Conservation (phyloP, 2,797 vertebrate species). For the Buphagus erythrorhynchus region DNA sequence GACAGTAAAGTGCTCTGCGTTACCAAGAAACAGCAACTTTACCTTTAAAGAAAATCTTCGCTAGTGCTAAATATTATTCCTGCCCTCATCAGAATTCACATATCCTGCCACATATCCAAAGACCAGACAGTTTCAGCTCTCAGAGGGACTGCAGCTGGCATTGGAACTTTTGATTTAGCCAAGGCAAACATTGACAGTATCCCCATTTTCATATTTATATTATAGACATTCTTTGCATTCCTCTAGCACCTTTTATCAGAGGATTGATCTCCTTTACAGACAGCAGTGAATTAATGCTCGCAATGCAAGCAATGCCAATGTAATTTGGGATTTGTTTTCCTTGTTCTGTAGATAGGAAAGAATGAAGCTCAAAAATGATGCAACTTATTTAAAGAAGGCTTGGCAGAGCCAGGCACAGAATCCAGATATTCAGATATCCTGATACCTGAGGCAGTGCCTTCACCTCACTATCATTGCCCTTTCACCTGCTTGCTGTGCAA, state of each 20-base stretch:
- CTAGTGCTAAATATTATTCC: background rate
- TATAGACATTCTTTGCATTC: conserved; percentile 5
- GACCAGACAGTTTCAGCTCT: background rate
- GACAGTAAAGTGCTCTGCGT: background rate
- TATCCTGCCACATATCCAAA: background rate
- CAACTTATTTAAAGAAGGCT: background rate
- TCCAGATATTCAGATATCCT: background rate
- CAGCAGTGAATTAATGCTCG: background rate
- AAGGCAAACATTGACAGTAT: background rate
- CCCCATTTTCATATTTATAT: background rate
- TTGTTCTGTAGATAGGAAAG: conserved; percentile 34
- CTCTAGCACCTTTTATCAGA: conserved; percentile 37
- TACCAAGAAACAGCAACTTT: background rate
- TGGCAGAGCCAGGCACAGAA: background rate
- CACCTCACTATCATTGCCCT: background rate
- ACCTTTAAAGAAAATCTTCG: background rate
- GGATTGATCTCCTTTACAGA: conserved; percentile 10
- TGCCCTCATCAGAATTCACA: background rate
- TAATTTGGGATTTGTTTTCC: conserved; percentile 39
- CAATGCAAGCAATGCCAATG: background rate
- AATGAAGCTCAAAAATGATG: conserved; percentile 34
- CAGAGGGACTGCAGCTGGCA: background rate
- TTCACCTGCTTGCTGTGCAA: background rate
- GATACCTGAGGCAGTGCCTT: background rate
- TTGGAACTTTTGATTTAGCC: background rate